Evolutionary conservation across 1,140 invertebrate genomes (phyloP), one percentile per base, ranked within the genome.

Genomic region (Drosophila varians): DNA sequence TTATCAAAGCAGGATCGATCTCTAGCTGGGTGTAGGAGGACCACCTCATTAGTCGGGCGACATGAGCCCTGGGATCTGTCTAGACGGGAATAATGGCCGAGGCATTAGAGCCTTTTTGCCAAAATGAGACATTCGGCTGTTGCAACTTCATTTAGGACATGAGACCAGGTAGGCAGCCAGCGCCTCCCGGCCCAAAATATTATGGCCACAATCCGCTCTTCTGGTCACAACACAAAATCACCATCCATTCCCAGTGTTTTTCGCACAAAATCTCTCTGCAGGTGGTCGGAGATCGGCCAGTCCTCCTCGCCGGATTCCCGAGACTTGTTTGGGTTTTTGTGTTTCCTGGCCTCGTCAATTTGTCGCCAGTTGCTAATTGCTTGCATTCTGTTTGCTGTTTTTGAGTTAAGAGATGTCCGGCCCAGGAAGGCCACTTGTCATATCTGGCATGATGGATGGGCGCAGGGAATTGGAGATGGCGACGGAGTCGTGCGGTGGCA

Each of bases 361-460:
- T 86, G 80, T 86, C 80, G 80, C 80, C 80, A 77, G 76, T 87
- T 77, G 80, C 80, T 86, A 86, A 86, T 86, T 86, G 82, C 72
- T 42, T 57, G 31, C 51, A 58, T 64, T 73, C 54, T 56, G 42
- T 16, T 45, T 36, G 66, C 65, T 38, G 45, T 18, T 56, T 42
- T 47, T 28, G 43, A 64, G 62, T 42, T 34, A 52, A 49, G 46
- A 66, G 26, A 52, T 64, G 62, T 65, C 65, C 60, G 21, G 21
- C 42, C 56, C 60, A 12, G 38, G 23, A 31, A 54, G 52, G 52
- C 52, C 51, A 42, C 51, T 52, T 56, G 64, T 68, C 61, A 68
- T 68, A 68, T 66, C 47, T 66, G 64, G 38, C 19, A 68, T 68
- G 64, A 68, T 68, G 64, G 61, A 68, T 68, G 64, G 61, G 12